Conservation (phyloP, 2,113 vertebrate species). For the Ascaphus truei region DNA sequence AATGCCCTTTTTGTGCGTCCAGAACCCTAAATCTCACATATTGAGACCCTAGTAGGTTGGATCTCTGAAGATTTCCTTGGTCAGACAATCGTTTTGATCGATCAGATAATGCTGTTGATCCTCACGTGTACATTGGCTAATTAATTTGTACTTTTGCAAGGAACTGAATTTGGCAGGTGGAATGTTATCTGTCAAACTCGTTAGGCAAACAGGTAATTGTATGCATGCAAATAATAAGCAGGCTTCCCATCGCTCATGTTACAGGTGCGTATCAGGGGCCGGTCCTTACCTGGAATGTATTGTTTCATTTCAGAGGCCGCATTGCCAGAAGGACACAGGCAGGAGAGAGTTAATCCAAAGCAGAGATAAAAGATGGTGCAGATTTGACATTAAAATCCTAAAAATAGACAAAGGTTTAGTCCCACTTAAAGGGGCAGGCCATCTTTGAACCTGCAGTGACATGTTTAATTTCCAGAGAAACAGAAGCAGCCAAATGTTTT, state of each 20-base stretch:
- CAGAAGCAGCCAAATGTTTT: too few species aligned
- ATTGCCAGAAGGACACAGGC: background rate
- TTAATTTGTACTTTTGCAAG: conserved; percentile 19
- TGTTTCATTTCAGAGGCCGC: background rate
- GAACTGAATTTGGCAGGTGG: background rate
- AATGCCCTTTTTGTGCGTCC: too few species aligned
- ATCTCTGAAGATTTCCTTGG: background rate
- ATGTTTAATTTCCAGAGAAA: too few species aligned
- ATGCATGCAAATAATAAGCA: conserved; percentile 16
- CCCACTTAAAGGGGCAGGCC: too few species aligned
- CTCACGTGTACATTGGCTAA: background rate
- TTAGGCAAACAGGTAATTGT: conserved; percentile 6
- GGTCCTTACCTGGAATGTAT: conserved; percentile 8
- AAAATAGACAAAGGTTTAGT: too few species aligned
- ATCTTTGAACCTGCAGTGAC: too few species aligned
- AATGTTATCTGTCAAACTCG: conserved; percentile 25
- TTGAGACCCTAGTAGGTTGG: too few species aligned
- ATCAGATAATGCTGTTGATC: background rate
- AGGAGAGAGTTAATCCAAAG: too few species aligned
- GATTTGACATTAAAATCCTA: too few species aligned
- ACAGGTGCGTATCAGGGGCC: too few species aligned
- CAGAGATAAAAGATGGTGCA: too few species aligned
- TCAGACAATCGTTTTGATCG: background rate
- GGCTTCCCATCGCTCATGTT: background rate
- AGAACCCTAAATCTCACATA: too few species aligned